Evolutionary conservation across 2,888 invertebrate species (phyloP), one percentile per base, ranked within the genome.

Genomic region (Congeria kusceri): DNA sequence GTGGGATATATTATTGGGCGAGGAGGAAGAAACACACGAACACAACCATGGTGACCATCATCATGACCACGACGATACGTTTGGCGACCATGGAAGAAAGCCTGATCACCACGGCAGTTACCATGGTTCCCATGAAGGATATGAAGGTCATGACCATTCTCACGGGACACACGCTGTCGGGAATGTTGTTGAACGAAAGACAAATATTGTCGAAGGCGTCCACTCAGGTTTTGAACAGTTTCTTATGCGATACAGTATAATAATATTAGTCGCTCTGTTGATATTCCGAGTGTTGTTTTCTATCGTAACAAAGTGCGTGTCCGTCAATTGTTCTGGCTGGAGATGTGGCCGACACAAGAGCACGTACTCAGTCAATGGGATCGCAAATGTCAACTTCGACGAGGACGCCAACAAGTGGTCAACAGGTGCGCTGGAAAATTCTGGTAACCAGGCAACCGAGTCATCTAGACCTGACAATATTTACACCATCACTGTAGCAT

Each of bases 401-500:
- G 77, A 68, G 18, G 70, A 79, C 15, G 66, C 67, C 5, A 46
- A 62, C 11, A 49, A 67, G 46, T 61, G 49, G 23, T 58, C 39
- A 18, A 25, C 11, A 5, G 13, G 9, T 11, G 39, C 39, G 39
- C 39, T 39, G 11, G 39, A 39, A 39, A 39, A 11, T 11, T 39
- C 39, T 39, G 3, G 39, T 39, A 32, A 25, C 5, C 15, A 64
- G 5, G 47, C 11, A 29, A 4, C 15, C 27, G 44, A 15, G 53
- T 68, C 59, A 47, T 49, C 46, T 9, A 65, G 79, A 11, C 49
- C 63, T 18, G 67, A 71, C 46, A 79, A 79, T 62, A 71, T 79
- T n/a, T 79, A 79, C 44, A 79, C 79, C 13, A 53, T 79, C 3
- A 75, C 79, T 27, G 71, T 75, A 20, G 74, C 75, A n/a, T 32